Evolutionary conservation across 2,797 vertebrate species (phyloP).

Genomic region (Labeo calbasu): DNA sequence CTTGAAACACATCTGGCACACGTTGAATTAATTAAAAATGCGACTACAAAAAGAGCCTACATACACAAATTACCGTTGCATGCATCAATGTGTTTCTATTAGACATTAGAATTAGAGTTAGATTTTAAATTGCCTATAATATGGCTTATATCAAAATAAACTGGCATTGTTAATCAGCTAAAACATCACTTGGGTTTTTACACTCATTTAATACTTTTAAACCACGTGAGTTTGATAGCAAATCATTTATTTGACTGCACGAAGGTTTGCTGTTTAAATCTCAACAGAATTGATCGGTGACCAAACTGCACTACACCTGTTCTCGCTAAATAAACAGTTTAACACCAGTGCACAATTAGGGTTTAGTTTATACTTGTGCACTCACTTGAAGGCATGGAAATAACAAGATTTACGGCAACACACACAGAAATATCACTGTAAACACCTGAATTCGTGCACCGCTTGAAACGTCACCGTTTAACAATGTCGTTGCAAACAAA

Average conservation of each 20-base stretch:
- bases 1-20: slow-evolving; percentile 7
- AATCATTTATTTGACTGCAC: background rate
- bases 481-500: slow-evolving; percentile 52
- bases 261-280: background rate
- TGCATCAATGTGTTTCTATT: background rate
- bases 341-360: background rate
- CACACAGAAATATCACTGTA: background rate
- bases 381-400: background rate
- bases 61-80: background rate
- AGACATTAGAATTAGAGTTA: background rate
- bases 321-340: background rate
- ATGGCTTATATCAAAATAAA: background rate
- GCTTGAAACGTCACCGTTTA: background rate
- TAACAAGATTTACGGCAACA: background rate
- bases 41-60: background rate
- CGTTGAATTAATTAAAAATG: background rate
- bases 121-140: background rate
- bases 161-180: background rate
- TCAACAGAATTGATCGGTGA: background rate
- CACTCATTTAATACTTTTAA: background rate
- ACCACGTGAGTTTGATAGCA: background rate
- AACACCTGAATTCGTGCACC: background rate
- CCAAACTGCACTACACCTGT: background rate
- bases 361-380: background rate
- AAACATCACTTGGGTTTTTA: background rate